Evolutionary conservation across 2,888 invertebrate species (phyloP), one percentile per base, ranked within the genome.

Genomic region (Blastobasis adustella): DNA sequence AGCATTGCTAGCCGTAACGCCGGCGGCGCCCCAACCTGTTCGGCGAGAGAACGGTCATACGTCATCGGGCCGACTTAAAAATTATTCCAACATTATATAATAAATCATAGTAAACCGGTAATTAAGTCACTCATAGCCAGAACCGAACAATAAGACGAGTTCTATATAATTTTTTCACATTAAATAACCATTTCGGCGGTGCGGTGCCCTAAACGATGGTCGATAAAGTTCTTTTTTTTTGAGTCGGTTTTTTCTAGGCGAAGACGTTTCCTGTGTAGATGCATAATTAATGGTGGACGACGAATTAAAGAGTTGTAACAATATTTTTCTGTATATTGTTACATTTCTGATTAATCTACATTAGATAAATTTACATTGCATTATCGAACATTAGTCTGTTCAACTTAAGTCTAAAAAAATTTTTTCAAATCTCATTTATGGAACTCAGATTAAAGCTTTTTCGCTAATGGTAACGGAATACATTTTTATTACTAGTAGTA

Each of bases 61-160:
- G 85, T 86, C 86, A 84, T 83, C 79, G 82, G 73, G 50, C 73
- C 59, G 77, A 71, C 76, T 82, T 71, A 73, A 82, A 81, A 85
- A 84, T 82, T 80, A 84, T 86, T 83, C 84, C 78, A 66, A 71
- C 77, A 79, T 85, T 82, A 82, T 76, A 82, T 75, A 82, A 87
- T 88, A 88, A 88, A 88, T 88, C 87, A 88, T 87, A 82, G 83
- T 84, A 80, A 82, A 79, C 86, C 80, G 68, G 86, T 87, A 88
- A 88, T 88, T 88, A 88, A 86, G 82, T 83, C 83, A 82, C 82
- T 85, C 83, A 83, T 79, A 84, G 78, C 82, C 82, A 80, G 80
- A 83, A 81, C 81, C 70, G 73, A 64, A 65, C 69, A 79, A 76
- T 79, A 80, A 81, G 81, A 83, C 80, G 75, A 79, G 79, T 82